phyloP scores from a whole-genome alignment of 2,888 invertebrate species.

The Caenorhabditis sp. region DNA sequence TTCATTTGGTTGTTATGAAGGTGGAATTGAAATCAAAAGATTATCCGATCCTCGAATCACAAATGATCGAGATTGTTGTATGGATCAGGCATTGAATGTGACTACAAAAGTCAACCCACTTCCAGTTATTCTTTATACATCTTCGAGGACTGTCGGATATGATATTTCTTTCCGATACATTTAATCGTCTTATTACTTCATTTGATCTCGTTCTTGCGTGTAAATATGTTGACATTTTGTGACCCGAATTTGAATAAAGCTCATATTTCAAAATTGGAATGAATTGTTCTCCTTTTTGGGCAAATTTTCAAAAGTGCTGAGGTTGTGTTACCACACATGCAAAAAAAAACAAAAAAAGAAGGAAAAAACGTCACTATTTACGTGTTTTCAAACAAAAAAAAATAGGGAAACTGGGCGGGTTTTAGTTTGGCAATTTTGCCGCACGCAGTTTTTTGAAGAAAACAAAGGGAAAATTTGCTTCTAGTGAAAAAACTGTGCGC shows the following conservation, averaged over 20 bases:
- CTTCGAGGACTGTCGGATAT: conserved; percentile 19
- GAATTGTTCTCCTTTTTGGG: no score
- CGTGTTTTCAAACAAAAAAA: no score
- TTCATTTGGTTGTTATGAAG: conserved; percentile 40
- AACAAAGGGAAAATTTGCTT: no score
- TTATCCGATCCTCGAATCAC: conserved; percentile 37
- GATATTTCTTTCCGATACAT: conserved; percentile 15
- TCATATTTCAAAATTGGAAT: neutral
- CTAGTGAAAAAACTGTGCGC: no score
- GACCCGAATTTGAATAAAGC: conserved; percentile 12
- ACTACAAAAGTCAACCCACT: conserved; percentile 37
- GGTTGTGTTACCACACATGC: no score
- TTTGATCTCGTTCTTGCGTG: conserved; percentile 1
- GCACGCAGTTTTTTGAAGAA: no score
- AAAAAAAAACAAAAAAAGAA: no score
- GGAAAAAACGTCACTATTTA: no score
- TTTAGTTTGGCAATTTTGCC: no score
- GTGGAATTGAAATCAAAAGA: conserved; percentile 39
- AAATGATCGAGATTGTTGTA: conserved; percentile 39
- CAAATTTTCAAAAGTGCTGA: no score
- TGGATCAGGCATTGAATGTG: conserved; percentile 26
- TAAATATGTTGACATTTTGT: neutral
- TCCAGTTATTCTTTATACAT: conserved; percentile 37
- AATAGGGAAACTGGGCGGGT: no score
- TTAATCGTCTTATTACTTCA: neutral